phyloP scores from a whole-genome alignment of 2,797 vertebrate genomes.

The Chloroceryle inda region DNA sequence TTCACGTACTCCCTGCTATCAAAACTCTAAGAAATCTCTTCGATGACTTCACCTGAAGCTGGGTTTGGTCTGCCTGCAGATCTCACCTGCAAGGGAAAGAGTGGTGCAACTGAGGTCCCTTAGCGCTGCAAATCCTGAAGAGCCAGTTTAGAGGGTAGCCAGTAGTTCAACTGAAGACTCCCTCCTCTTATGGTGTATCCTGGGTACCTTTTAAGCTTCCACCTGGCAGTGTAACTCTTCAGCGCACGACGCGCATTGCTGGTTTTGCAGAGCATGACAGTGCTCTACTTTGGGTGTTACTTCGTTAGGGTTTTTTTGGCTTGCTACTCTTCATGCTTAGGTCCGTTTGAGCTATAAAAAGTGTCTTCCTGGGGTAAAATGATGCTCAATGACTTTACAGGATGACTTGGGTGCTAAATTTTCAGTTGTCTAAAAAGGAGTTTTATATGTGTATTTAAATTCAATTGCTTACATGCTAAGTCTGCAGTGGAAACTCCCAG shows the following conservation, averaged over 20 bases:
- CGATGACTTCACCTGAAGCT: neutral
- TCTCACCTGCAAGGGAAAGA: neutral
- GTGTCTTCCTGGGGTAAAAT: conserved; percentile 38
- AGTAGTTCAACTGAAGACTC: neutral
- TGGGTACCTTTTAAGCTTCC: neutral
- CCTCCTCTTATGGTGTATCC: too few species aligned
- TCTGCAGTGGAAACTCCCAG: neutral
- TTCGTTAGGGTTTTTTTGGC: neutral
- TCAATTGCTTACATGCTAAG: neutral
- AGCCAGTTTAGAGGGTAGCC: neutral
- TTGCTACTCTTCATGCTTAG: conserved; percentile 1
- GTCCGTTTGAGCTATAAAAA: conserved; percentile 22
- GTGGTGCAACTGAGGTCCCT: neutral
- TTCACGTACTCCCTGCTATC: neutral
- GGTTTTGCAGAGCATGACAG: neutral
- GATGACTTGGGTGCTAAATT: conserved; percentile 55
- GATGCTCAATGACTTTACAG: conserved; percentile 30
- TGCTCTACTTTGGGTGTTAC: neutral
- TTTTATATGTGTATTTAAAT: neutral
- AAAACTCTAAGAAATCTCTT: neutral
- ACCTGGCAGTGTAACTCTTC: neutral
- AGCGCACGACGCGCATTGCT: neutral
- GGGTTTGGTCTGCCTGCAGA: neutral
- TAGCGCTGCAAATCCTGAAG: neutral
- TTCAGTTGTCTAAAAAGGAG: neutral